phyloP scores from a whole-genome alignment of 2,797 vertebrate species.

The Sebastes reedi region DNA sequence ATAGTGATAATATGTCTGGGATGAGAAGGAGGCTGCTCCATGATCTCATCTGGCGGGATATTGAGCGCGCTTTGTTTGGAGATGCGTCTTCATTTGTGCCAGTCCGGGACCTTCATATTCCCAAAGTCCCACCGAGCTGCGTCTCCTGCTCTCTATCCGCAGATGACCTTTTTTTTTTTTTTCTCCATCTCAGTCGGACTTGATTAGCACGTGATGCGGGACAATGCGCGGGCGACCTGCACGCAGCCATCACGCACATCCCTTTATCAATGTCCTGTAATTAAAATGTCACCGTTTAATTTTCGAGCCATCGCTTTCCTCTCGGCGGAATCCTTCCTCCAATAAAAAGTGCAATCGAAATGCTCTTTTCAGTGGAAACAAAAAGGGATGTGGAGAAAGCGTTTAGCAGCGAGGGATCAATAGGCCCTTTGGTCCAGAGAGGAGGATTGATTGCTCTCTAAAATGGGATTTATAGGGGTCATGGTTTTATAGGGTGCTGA shows the following conservation, averaged over 20 bases:
- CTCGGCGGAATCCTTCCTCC: slow-evolving; percentile 88
- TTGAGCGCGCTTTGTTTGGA: slow-evolving; percentile 76
- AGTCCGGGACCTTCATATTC: slow-evolving; percentile 53
- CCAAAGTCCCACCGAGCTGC: slow-evolving; percentile 64
- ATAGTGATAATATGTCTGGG: slow-evolving; percentile 61
- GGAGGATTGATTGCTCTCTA: slow-evolving; percentile 93
- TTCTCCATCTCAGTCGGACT: slow-evolving; percentile 66
- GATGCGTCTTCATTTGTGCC: slow-evolving; percentile 77
- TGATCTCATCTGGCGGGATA: slow-evolving; percentile 74
- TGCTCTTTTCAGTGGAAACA: slow-evolving; percentile 84
- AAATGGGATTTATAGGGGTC: slow-evolving; percentile 96
- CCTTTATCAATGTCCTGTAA: slow-evolving; percentile 95
- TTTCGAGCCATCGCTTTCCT: slow-evolving; percentile 85
- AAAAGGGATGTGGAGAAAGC: slow-evolving; percentile 77
- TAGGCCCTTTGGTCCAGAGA: slow-evolving; percentile 80
- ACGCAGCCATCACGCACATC: slow-evolving; percentile 79
- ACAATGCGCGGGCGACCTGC: slow-evolving; percentile 73
- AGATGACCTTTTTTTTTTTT: slow-evolving; percentile 69
- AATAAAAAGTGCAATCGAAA: slow-evolving; percentile 92
- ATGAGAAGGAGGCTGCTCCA: slow-evolving; percentile 50
- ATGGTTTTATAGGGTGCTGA: slow-evolving; percentile 92
- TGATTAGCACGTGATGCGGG: slow-evolving; percentile 79
- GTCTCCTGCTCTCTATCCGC: slow-evolving; percentile 57
- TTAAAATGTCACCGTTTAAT: slow-evolving; percentile 98
- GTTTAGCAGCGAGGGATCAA: slow-evolving; percentile 86